Conservation (phyloP, 2,888 invertebrate genomes). For the Leptogaster cylindrica region DNA sequence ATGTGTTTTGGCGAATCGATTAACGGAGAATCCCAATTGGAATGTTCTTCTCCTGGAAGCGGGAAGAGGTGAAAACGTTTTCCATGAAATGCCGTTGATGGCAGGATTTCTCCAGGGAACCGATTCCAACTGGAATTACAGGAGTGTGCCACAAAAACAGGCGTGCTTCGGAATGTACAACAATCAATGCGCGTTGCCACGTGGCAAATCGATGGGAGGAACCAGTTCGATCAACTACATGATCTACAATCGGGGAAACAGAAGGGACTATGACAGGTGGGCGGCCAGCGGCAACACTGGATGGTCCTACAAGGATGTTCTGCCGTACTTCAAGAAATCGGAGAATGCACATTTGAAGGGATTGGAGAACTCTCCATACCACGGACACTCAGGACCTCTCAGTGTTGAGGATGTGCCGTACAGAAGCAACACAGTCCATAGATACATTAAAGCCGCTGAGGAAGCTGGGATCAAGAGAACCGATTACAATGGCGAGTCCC, state of each 20-base stretch:
- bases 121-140: conserved; percentile 75
- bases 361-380: conserved; percentile 63
- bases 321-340: conserved; percentile 69
- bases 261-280: conserved; percentile 75
- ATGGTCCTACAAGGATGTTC: conserved; percentile 72
- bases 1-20: conserved; percentile 60
- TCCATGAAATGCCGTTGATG: conserved; percentile 56
- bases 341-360: conserved; percentile 61
- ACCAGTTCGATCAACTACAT: conserved; percentile 69
- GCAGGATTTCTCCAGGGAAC: conserved; percentile 57
- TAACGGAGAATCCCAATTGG: conserved; percentile 61
- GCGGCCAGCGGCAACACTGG: conserved; percentile 73
- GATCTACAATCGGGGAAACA: conserved; percentile 78
- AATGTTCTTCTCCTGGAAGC: conserved; percentile 65
- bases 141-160: conserved; percentile 69
- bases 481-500: conserved; percentile 70
- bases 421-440: conserved; percentile 62
- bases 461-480: conserved; percentile 69
- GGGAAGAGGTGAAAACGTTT: conserved; percentile 61
- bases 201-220: conserved; percentile 68
- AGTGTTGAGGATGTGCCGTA: conserved; percentile 67
- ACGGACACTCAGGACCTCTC: conserved; percentile 67
- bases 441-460: conserved; percentile 67
- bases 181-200: conserved; percentile 62
- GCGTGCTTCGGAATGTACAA: conserved; percentile 65